Conservation (phyloP, 2,888 invertebrate species). For the Philopedon plagiatum region DNA sequence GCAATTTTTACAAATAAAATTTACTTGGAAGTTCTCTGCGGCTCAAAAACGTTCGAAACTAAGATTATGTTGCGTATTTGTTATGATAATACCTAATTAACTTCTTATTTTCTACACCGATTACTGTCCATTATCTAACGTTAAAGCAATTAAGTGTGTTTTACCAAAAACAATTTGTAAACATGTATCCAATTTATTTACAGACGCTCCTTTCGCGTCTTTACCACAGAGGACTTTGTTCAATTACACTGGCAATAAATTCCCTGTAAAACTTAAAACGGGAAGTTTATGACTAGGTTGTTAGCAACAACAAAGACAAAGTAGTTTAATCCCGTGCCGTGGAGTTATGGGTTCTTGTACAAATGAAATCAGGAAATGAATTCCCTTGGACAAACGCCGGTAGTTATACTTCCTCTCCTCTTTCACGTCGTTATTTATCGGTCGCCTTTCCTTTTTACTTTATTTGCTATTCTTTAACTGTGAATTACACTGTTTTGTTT, state of each 20-base stretch:
- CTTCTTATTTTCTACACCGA: too few relatives aligned
- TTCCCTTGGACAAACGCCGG: slow-evolving; percentile 66
- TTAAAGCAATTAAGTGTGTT: neutral
- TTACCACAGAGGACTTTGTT: slow-evolving; percentile 39
- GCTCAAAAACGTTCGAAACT: too few relatives aligned
- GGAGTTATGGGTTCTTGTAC: slow-evolving; percentile 66
- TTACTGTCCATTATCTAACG: too few relatives aligned
- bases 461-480: slow-evolving; percentile 52
- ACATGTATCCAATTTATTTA: slow-evolving; percentile 20
- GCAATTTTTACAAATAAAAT: too few relatives aligned
- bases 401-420: slow-evolving; percentile 65
- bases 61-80: too few relatives aligned
- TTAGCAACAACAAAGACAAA: slow-evolving; percentile 65
- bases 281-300: slow-evolving; percentile 55
- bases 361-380: slow-evolving; percentile 70
- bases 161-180: slow-evolving; percentile 19
- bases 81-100: too few relatives aligned
- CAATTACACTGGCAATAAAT: slow-evolving; percentile 45
- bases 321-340: slow-evolving; percentile 63
- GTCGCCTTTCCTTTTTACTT: slow-evolving; percentile 64
- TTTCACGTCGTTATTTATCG: slow-evolving; percentile 67
- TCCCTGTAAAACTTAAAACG: slow-evolving; percentile 48
- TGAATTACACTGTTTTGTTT: slow-evolving; percentile 31
- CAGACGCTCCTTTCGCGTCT: slow-evolving; percentile 11
- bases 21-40: too few relatives aligned